Evolutionary conservation across 1,140 invertebrate genomes (phyloP).

Genomic region (Nasonia giraulti): DNA sequence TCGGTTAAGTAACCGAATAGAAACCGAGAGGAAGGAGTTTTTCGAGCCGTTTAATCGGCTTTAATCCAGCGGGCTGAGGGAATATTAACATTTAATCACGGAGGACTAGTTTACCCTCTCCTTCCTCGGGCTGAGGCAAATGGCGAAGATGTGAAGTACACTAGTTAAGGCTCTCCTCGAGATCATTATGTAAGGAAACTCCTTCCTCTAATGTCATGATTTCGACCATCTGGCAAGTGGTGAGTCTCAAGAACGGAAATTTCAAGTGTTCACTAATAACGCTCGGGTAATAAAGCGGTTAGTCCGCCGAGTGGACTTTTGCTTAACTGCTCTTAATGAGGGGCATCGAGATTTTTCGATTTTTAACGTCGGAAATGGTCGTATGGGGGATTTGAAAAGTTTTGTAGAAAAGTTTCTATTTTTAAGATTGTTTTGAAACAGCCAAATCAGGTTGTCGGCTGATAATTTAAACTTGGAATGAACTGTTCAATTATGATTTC

Average conservation of each 20-base stretch:
- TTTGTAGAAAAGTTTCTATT: no score
- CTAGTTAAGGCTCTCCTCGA: constrained; percentile 26
- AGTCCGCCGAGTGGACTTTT: neutral
- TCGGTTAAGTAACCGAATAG: neutral
- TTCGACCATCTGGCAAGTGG: constrained; percentile 27
- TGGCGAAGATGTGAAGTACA: constrained; percentile 29
- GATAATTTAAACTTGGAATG: no score
- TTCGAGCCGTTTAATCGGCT: constrained; percentile 40
- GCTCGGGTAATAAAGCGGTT: constrained; percentile 27
- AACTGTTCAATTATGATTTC: no score
- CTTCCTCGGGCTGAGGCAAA: neutral
- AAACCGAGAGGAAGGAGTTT: neutral
- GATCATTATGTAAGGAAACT: constrained; percentile 42
- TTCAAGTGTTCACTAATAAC: constrained; percentile 52
- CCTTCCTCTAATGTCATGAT: constrained; percentile 43
- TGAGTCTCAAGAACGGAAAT: neutral
- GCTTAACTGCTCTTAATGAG: neutral
- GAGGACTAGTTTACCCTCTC: constrained; percentile 1
- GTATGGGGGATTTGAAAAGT: no score
- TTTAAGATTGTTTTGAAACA: no score
- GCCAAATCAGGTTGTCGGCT: no score
- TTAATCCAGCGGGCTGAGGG: constrained; percentile 10
- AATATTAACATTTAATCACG: neutral
- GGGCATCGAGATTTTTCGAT: neutral
- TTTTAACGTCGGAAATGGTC: neutral